Percentiles rank a stretch among this genome's conserved stretches.
Evolutionary conservation across 2,113 vertebrate genomes (phyloP).

Genomic region (Bos javanicus): DNA sequence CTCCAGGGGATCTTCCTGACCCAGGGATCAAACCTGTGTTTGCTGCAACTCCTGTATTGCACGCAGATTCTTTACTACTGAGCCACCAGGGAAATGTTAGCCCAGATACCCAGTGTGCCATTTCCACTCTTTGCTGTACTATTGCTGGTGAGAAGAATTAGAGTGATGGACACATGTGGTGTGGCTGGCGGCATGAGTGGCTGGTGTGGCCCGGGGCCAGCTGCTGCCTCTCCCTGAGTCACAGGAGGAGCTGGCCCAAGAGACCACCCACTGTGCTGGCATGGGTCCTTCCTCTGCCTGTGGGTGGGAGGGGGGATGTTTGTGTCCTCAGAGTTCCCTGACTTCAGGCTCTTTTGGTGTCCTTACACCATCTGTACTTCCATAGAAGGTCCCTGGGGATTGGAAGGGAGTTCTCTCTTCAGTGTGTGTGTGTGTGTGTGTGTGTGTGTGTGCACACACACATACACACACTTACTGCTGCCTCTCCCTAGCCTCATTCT

Average conservation of each 20-base stretch:
- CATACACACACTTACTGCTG: not conserved
- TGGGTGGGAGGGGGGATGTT: not conserved
- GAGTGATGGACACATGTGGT: not conserved
- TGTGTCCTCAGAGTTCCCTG: constrained; percentile 44
- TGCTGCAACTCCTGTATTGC: not conserved
- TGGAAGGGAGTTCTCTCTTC: not conserved
- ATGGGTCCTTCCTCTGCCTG: not conserved
- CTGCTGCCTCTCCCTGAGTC: constrained; percentile 27
- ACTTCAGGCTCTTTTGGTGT: not conserved
- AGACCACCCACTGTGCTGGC: constrained; percentile 43
- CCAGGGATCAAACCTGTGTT: not conserved
- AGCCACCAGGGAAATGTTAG: not conserved
- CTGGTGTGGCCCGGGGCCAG: constrained; percentile 13
- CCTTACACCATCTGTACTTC: not conserved
- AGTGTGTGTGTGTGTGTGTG: not conserved
- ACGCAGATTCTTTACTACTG: not conserved
- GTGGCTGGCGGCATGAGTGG: not conserved
- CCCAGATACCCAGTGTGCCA: not conserved
- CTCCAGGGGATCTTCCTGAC: not conserved
- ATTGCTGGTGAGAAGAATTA: not conserved
- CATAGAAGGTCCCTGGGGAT: not conserved
- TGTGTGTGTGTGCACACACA: not conserved
- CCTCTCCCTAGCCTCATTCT: not conserved
- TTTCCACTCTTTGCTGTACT: not conserved
- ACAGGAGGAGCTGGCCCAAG: constrained; percentile 29